phyloP scores from a whole-genome alignment of 2,888 invertebrate genomes.

The Alitta virens region DNA sequence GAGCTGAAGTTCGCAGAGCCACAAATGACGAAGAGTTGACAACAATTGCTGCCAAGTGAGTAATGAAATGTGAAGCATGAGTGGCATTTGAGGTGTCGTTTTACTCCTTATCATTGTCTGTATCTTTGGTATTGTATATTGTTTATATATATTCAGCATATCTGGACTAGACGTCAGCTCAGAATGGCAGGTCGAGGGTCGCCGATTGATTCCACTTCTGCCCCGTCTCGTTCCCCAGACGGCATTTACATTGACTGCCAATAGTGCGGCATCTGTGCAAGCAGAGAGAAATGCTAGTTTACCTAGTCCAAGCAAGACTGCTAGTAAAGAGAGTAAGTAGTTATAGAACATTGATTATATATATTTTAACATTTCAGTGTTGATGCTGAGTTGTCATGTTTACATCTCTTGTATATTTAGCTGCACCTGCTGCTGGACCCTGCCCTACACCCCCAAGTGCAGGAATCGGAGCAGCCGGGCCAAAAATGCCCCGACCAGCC shows the following conservation, averaged over 20 bases:
- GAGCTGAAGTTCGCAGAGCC: constrained; percentile 86
- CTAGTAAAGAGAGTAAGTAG: constrained; percentile 36
- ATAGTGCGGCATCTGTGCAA: constrained; percentile 71
- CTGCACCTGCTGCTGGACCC: no score
- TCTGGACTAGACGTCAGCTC: constrained; percentile 61
- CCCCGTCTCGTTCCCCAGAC: constrained; percentile 83
- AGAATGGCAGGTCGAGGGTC: constrained; percentile 86
- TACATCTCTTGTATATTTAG: no score
- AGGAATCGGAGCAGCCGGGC: no score
- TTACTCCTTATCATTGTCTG: neutral
- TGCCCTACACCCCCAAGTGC: no score
- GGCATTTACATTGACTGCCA: constrained; percentile 78
- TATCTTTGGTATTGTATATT: no score
- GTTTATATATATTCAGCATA: constrained; percentile 58
- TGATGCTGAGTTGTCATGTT: no score
- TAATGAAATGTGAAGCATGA: neutral
- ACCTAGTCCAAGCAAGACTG: constrained; percentile 46
- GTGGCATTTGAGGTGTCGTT: neutral
- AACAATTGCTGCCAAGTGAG: constrained; percentile 83
- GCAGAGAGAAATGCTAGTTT: constrained; percentile 64
- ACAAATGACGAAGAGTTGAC: constrained; percentile 87
- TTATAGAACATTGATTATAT: neutral
- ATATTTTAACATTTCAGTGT: neutral
- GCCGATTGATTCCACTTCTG: constrained; percentile 77
- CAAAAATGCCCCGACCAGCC: neutral